Evolutionary conservation across 2,888 invertebrate genomes (phyloP), one percentile per base, ranked within the genome.

Genomic region (Drosophila merina): DNA sequence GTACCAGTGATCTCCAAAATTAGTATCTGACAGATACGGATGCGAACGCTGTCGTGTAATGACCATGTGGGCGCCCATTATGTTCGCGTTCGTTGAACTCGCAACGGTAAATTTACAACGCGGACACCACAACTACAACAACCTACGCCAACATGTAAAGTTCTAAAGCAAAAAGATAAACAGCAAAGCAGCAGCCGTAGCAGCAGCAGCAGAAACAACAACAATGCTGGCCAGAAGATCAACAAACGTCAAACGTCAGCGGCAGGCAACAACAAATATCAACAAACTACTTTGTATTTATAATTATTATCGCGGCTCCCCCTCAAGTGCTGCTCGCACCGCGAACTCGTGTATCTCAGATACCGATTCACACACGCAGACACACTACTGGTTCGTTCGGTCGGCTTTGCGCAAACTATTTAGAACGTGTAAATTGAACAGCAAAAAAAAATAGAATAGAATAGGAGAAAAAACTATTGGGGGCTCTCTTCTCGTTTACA

Each of bases 81-180:
- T 66, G 36, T 47, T 45, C 20, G 58, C 67, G 84, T 71, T 72
- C 86, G 55, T 75, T 85, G 83, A 84, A 88, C 84, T 72, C 77
- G 54, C 38, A 87, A 84, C 84, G 89, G 84, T 84, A 88, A 84
- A 88, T 71, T 84, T 84, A 84, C 83, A 88, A 67, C 66, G 72
- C 56, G 30, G 25, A 57, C 57, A 56, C 62, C 58, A 47, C 47
- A 57, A 56, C 72, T 58, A 57, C 62, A 72, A 62, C 52, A 70
- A 79, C 88, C 86, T 88, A 89, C 89, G 87, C 88, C 85, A 89
- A 88, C 84, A 86, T 86, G 86, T 89, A 89, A 86, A 86, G 85
- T 89, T 84, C 87, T 86, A 89, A 83, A 49, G 84, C 75, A 59
- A 89, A 89, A 20, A 89, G 85, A 88, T 86, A 86, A 86, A 86